A percentile compares a stretch with the other conserved stretches of the same genome.
Conservation (phyloP, 2,888 invertebrate species). For the Marasmarcha lunaedactyla region DNA sequence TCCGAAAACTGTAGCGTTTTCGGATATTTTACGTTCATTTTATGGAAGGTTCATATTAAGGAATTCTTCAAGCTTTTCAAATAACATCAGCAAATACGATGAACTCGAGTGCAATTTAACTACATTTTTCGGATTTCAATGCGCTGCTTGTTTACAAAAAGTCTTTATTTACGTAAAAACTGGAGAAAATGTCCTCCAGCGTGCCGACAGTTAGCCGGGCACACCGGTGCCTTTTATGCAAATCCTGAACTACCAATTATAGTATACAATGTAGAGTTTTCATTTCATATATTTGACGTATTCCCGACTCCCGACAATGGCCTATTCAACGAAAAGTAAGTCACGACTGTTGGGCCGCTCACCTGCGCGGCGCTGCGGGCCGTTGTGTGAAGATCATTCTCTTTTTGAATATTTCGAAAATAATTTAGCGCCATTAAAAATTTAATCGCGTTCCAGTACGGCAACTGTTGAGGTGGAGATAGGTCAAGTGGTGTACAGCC, state of each 20-base stretch:
- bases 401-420: not conserved
- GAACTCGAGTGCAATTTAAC: too few relatives aligned
- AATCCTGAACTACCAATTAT: not conserved
- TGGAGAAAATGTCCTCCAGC: too few relatives aligned
- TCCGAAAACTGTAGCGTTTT: too few relatives aligned
- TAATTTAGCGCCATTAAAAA: constrained; percentile 8
- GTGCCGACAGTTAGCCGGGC: too few relatives aligned
- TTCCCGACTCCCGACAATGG: constrained; percentile 24
- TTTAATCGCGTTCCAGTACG: too few relatives aligned
- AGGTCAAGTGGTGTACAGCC: not conserved
- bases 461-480: not conserved
- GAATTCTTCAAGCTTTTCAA: too few relatives aligned
- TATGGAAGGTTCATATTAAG: too few relatives aligned
- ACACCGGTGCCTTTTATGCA: not conserved
- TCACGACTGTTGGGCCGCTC: constrained; percentile 54
- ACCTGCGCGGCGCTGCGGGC: constrained; percentile 44
- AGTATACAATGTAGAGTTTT: not conserved
- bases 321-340: constrained; percentile 44
- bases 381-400: not conserved
- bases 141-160: too few relatives aligned
- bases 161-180: too few relatives aligned
- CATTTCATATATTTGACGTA: constrained; percentile 10
- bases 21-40: too few relatives aligned
- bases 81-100: too few relatives aligned
- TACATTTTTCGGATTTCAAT: too few relatives aligned